Conservation (phyloP, 2,113 vertebrate species). For the Meles meles region DNA sequence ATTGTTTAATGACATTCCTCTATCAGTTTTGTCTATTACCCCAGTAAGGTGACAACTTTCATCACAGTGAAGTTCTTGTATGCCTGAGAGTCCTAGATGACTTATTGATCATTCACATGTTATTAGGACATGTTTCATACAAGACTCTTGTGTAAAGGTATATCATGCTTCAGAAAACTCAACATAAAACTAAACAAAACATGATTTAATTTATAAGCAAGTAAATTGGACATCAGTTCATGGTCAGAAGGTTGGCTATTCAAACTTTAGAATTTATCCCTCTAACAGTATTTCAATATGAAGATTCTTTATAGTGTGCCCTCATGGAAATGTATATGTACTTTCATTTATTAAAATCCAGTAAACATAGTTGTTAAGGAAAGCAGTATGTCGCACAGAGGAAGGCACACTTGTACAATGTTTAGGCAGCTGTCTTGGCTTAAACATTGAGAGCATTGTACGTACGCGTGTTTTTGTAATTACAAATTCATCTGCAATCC, state of each 20-base stretch:
- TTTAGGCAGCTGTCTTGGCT: neutral
- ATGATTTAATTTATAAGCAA: neutral
- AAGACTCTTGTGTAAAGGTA: neutral
- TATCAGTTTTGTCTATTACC: neutral
- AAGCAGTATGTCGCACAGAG: neutral
- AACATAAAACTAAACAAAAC: neutral
- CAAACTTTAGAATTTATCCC: slow-evolving; percentile 1
- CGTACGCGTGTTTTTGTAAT: neutral
- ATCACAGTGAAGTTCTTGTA: neutral
- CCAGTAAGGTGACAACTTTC: neutral
- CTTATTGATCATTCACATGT: neutral
- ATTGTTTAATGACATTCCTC: neutral
- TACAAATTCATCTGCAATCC: neutral
- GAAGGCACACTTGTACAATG: neutral
- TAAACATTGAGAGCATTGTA: neutral
- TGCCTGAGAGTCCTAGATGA: neutral
- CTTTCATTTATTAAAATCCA: slow-evolving; percentile 8
- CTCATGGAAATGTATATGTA: neutral
- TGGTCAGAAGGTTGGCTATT: neutral
- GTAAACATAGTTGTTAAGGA: neutral
- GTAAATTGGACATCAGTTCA: neutral
- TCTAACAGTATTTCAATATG: neutral
- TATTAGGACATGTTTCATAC: neutral
- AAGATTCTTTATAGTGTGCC: neutral
- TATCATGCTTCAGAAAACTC: neutral